A percentile compares a stretch with the other conserved stretches of the same genome.
phyloP scores from a whole-genome alignment of 1,140 invertebrate genomes.

The Mercenaria mercenaria region DNA sequence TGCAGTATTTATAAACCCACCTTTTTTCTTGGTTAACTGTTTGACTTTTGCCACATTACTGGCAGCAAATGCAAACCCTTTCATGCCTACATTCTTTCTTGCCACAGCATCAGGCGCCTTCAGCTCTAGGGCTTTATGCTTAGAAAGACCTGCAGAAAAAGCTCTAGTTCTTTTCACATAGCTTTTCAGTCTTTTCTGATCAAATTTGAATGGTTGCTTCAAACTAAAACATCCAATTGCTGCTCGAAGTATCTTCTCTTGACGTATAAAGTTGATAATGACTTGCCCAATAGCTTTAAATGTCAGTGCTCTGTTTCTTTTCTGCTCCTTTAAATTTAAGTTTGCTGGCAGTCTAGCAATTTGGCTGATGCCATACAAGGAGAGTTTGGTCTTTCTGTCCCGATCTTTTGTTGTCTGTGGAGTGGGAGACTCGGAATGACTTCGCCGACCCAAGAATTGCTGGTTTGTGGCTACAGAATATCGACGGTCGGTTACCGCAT shows the following conservation, averaged over 20 bases:
- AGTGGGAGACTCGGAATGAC: slow-evolving; percentile 38
- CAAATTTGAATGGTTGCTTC: slow-evolving; percentile 69
- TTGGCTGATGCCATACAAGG: slow-evolving; percentile 45
- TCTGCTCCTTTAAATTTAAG: slow-evolving; percentile 66
- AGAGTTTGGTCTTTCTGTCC: not conserved
- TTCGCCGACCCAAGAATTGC: slow-evolving; percentile 4
- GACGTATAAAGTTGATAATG: slow-evolving; percentile 66
- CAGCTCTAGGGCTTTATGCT: slow-evolving; percentile 58
- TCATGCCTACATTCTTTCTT: slow-evolving; percentile 3
- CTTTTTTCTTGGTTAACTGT: slow-evolving; percentile 22
- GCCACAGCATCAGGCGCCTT: slow-evolving; percentile 57
- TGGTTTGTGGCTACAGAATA: not conserved
- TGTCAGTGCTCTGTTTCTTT: slow-evolving; percentile 53
- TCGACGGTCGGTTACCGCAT: not conserved
- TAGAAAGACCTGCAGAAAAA: slow-evolving; percentile 64
- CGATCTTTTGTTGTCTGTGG: not conserved
- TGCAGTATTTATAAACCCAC: slow-evolving; percentile 44
- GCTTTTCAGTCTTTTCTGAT: slow-evolving; percentile 67
- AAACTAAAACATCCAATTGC: slow-evolving; percentile 65
- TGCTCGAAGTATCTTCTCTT: slow-evolving; percentile 69
- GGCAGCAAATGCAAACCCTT: not conserved
- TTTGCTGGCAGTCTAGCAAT: slow-evolving; percentile 32
- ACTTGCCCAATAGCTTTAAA: slow-evolving; percentile 69
- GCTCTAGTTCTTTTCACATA: slow-evolving; percentile 68
- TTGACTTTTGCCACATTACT: slow-evolving; percentile 23